Conservation (phyloP, 2,888 invertebrate genomes). For the Diplolepis rosae region DNA sequence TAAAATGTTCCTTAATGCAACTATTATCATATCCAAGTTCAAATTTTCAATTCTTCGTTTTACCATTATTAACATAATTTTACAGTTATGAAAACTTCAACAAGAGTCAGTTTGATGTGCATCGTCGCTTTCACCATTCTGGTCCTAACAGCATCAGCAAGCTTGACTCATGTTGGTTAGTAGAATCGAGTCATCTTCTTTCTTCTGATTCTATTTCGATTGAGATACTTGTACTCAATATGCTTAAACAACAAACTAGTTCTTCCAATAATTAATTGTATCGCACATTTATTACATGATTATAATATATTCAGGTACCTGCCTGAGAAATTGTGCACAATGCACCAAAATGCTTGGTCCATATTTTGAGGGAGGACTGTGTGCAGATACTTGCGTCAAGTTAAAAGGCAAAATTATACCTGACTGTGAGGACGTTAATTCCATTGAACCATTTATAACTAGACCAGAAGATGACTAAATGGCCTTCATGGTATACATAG, state of each 20-base stretch:
- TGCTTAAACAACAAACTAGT: too few relatives aligned
- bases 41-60: conserved; percentile 15
- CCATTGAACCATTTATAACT: conserved; percentile 86
- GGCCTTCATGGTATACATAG: neutral
- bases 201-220: neutral
- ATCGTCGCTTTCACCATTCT: conserved; percentile 46
- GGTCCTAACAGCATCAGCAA: conserved; percentile 44
- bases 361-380: conserved; percentile 90
- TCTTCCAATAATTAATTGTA: neutral
- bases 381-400: conserved; percentile 89
- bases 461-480: conserved; percentile 67
- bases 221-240: too few relatives aligned
- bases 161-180: conserved; percentile 52
- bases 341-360: conserved; percentile 92
- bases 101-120: conserved; percentile 52
- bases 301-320: conserved; percentile 76
- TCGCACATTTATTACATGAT: neutral
- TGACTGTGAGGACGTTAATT: conserved; percentile 88
- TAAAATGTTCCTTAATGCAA: neutral
- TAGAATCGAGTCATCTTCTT: conserved; percentile 24
- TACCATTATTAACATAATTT: conserved; percentile 36
- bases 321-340: conserved; percentile 91
- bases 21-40: neutral
- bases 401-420: conserved; percentile 89
- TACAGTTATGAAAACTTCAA: conserved; percentile 44